Conservation (phyloP, 2,888 invertebrate genomes). For the Meghimatium bilineatum region DNA sequence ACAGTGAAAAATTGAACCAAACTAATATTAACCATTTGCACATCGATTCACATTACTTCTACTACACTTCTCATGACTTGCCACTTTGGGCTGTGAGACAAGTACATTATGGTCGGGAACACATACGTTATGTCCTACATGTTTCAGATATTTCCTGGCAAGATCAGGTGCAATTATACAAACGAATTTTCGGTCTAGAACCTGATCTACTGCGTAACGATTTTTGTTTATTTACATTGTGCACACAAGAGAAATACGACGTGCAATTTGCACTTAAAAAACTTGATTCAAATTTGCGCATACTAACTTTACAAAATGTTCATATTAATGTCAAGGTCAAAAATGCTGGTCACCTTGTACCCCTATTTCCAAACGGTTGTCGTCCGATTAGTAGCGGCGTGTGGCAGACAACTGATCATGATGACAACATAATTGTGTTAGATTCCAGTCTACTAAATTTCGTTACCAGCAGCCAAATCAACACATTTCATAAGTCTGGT, state of each 20-base stretch:
- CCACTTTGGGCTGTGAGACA: slow-evolving; percentile 72
- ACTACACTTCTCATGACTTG: slow-evolving; percentile 65
- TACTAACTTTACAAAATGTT: slow-evolving; percentile 59
- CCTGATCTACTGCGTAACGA: slow-evolving; percentile 66
- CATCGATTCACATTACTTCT: slow-evolving; percentile 69
- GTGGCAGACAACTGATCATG: slow-evolving; percentile 72
- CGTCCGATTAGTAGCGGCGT: slow-evolving; percentile 64
- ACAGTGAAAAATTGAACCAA: slow-evolving; percentile 63
- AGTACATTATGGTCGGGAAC: slow-evolving; percentile 72
- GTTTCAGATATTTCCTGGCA: slow-evolving; percentile 67
- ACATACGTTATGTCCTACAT: slow-evolving; percentile 67
- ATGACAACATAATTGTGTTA: slow-evolving; percentile 69
- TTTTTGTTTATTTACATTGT: slow-evolving; percentile 70
- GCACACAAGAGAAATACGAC: slow-evolving; percentile 63
- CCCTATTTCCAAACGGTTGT: slow-evolving; percentile 70
- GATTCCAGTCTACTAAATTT: slow-evolving; percentile 48
- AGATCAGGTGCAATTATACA: slow-evolving; percentile 70
- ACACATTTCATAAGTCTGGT: neutral
- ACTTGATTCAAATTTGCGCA: slow-evolving; percentile 56
- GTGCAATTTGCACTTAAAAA: slow-evolving; percentile 71
- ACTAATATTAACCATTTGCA: slow-evolving; percentile 65
- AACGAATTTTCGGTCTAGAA: slow-evolving; percentile 64
- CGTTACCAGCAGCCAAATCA: neutral
- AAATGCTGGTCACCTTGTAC: slow-evolving; percentile 68
- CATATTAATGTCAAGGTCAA: slow-evolving; percentile 65